Evolutionary conservation across 2,113 vertebrate species (phyloP), one percentile per base, ranked within the genome.

Genomic region (Paracanthobrama guichenoti): DNA sequence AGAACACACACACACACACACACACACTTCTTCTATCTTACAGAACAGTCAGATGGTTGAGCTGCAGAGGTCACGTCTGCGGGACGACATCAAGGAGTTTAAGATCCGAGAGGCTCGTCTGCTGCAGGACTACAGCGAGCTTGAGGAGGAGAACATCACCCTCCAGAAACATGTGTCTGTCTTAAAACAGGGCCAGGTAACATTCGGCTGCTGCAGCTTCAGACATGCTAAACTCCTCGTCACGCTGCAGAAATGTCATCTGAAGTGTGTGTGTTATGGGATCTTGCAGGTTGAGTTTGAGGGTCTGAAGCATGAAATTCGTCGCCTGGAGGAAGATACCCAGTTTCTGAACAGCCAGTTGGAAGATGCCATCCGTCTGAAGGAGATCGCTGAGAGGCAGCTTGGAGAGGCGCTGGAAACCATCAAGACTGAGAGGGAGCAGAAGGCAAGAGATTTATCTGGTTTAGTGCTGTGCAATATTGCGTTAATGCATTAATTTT

Each of bases 91-190:
- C 87, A 96, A 98, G 87, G 98, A 99, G 84, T 98, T 96, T 85
- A 99, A 99, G 89, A 96, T 99, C 90, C 94, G 96, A 66, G 98
- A 99, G 92, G 91, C 96, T 6, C 96, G 98, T 39, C 92, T 98
- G 89, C 93, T 98, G 87, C 98, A 99, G 93, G 98, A 99, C 94
- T 98, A 96, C 91, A 97, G 96, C 0, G 98, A 99, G 89, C 93
- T 99, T 62, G 98, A 99, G 89, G 98, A 99, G 78, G 98, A 99
- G 93, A 99, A 99, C 93, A 99, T 99, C 90, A 96, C 95, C 72
- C 93, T 99, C 39, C 98, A 99, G 94, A 99, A 99, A 88, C 97
- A 99, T 90, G 98, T 99, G 46, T 99, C 97, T 77, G 93, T 97
- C 83, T 94, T 99, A 76, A 96, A 95, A 87, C 98, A 99, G 92